Base-by-base conservation (phyloP, 2,888 invertebrate species). In the Diloba caeruleocephala region DNA sequence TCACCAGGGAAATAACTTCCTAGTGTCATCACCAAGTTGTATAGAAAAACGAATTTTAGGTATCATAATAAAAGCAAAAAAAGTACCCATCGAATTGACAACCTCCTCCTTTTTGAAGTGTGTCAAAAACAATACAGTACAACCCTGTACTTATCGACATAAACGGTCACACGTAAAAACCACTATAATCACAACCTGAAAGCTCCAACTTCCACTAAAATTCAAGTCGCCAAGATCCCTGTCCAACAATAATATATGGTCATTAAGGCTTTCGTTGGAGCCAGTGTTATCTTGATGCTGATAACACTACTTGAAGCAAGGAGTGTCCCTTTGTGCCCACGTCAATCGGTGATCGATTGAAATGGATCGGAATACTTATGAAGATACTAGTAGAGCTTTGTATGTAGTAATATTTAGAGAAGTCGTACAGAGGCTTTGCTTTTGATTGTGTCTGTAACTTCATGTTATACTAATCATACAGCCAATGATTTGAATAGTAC, bases 311-410 rank as follows among this genome's bases (percentile, higher is more conserved):
- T 61, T 50, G 63, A 63, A 72, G 69, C 56, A 77, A 82, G 82
- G 85, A 82, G 85, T 85, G 84, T 81, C 75, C 76, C 59, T 81
- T 86, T 85, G 84, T 86, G 57, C 57, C 49, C 58, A 69, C 81
- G 82, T 87, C 84, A 82, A 86, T 87, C 85, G 80, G 74, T 85
- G 80, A 85, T 82, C 73, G 80, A 83, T 81, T 74, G 76, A 68
- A 74, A 72, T 60, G 72, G 62, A 74, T 73, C 65, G 72, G 74
- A 43, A 49, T 61, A 68, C 61, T 60, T 72, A 72, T 71, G 68
- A 71, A 72, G 74, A 71, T 68, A 64, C 51, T 54, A 59, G 57
- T 31, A n/a, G n/a, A n/a, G n/a, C n/a, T n/a, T n/a, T n/a, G n/a
- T 43, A 44, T 49, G 39, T 59, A 51, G 23, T 45, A 31, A 51